Evolutionary conservation across 2,113 vertebrate species (phyloP).

Genomic region (Protobothrops mucrosquamatus): DNA sequence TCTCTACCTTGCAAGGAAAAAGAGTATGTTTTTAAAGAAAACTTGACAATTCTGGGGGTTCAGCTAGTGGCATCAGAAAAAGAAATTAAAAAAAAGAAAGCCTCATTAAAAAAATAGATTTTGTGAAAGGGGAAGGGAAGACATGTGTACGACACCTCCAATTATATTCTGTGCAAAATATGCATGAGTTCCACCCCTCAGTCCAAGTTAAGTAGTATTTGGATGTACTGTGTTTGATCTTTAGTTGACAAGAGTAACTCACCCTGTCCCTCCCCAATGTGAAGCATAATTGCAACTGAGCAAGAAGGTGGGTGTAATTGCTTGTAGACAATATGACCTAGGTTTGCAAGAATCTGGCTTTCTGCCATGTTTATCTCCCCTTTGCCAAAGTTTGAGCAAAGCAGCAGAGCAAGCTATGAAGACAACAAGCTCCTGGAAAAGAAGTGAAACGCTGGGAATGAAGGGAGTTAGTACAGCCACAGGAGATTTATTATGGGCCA

Average conservation of each 20-base stretch:
- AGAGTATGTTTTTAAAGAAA: conserved; percentile 35
- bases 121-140: not conserved
- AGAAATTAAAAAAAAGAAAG: conserved; percentile 34
- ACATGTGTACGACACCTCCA: not conserved
- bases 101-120: conserved; percentile 44
- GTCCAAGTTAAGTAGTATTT: not conserved
- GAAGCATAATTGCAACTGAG: not conserved
- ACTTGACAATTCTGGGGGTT: conserved; percentile 34
- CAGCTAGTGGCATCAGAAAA: conserved; percentile 48
- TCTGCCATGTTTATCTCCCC: not conserved
- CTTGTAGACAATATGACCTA: not conserved
- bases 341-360: not conserved
- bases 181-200: not conserved
- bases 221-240: not conserved
- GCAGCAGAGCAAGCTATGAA: not conserved
- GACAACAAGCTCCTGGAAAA: not conserved
- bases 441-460: not conserved
- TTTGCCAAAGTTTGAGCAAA: not conserved
- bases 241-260: not conserved
- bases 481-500: not conserved
- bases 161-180: not conserved
- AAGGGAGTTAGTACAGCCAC: not conserved
- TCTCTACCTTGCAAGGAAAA: conserved; percentile 32
- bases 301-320: conserved; percentile 5
- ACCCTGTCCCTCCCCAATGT: not conserved